Conservation (phyloP, 2,888 invertebrate genomes). For the Malacosoma neustria region DNA sequence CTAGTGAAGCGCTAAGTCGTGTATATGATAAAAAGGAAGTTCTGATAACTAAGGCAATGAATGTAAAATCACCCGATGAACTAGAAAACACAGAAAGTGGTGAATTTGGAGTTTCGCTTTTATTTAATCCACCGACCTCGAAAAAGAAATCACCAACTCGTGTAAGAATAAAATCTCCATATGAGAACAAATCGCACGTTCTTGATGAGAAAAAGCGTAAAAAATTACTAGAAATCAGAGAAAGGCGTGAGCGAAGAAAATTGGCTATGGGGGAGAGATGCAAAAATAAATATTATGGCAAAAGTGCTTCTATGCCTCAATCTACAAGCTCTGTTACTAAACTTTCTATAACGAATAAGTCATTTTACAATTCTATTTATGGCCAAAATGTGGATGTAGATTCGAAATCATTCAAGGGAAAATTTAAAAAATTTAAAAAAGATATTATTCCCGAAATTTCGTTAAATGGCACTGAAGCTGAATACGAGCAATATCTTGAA, state of each 20-base stretch:
- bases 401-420: constrained; percentile 19
- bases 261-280: constrained; percentile 41
- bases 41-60: constrained; percentile 17
- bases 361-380: constrained; percentile 62
- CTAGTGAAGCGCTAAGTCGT: constrained; percentile 16
- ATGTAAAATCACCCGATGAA: constrained; percentile 28
- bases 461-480: constrained; percentile 16
- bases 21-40: constrained; percentile 11
- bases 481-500: constrained; percentile 14
- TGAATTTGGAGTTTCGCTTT: constrained; percentile 22
- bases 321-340: constrained; percentile 55
- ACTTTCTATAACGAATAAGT: constrained; percentile 61
- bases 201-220: constrained; percentile 56
- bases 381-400: constrained; percentile 32
- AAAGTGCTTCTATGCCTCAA: constrained; percentile 37
- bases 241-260: constrained; percentile 51
- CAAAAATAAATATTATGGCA: constrained; percentile 42
- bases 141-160: constrained; percentile 42
- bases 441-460: constrained; percentile 16
- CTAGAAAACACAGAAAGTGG: constrained; percentile 40
- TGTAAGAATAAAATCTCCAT: constrained; percentile 54
- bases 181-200: constrained; percentile 48
- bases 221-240: constrained; percentile 51
- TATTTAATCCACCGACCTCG: constrained; percentile 8
- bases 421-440: constrained; percentile 18